phyloP scores from a whole-genome alignment of 2,888 invertebrate species.

The Tenthredo scrophulariae region DNA sequence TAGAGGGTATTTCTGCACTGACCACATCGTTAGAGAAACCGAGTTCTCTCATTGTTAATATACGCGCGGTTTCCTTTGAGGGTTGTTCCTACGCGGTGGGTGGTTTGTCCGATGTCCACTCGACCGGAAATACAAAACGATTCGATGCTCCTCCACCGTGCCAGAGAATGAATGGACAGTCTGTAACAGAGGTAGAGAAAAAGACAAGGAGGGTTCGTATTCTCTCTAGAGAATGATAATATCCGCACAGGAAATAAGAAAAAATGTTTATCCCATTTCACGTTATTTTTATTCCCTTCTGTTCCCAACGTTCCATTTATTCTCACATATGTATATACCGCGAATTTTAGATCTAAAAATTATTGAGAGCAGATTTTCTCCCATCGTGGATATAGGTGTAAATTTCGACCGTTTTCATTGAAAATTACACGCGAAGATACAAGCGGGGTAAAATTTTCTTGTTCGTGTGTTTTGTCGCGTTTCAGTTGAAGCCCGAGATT shows the following conservation, averaged over 20 bases:
- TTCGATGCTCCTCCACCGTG: constrained; percentile 22
- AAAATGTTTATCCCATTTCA: not conserved
- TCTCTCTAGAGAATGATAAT: constrained; percentile 29
- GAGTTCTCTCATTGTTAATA: constrained; percentile 60
- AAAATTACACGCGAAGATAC: not conserved
- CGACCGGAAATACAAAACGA: constrained; percentile 72
- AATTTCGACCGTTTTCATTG: not conserved
- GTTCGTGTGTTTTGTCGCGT: constrained; percentile 5
- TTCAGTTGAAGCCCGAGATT: constrained; percentile 44
- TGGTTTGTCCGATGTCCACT: constrained; percentile 66
- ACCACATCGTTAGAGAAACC: constrained; percentile 75
- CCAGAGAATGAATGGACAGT: constrained; percentile 52
- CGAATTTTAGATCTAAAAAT: not conserved
- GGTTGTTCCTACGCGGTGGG: constrained; percentile 59
- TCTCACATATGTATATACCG: not conserved
- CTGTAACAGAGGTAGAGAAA: not conserved
- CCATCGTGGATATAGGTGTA: not conserved
- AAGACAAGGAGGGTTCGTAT: not conserved
- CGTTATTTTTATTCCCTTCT: not conserved
- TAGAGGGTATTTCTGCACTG: constrained; percentile 39
- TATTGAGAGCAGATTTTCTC: too few relatives aligned
- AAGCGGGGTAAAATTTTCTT: not conserved
- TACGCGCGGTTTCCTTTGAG: constrained; percentile 76
- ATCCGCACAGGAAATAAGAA: constrained; percentile 53
- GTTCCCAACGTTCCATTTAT: constrained; percentile 14